These are phyloP conservation scores for Gastrophryne carolinensis DNA, from an alignment of 2,797 vertebrate genomes.

Conservation along the genomic window DNA sequence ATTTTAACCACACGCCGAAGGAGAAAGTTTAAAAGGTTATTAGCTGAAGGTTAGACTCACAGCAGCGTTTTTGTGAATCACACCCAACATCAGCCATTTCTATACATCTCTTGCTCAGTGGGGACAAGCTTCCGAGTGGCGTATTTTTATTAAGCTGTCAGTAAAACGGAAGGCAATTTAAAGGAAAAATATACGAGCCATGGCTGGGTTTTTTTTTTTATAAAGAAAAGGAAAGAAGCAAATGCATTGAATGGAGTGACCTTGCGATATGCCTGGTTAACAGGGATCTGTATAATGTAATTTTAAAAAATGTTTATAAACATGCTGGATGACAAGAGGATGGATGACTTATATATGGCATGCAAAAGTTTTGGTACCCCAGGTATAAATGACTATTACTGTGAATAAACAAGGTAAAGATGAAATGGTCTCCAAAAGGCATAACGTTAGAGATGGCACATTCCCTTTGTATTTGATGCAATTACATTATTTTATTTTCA, in stretches of 20 bases:
- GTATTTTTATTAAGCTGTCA: not conserved
- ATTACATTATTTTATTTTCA: too few relatives aligned
- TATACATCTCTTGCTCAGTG: not conserved
- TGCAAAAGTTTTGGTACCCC: too few relatives aligned
- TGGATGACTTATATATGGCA: too few relatives aligned
- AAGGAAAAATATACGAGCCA: not conserved
- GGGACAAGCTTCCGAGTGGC: not conserved
- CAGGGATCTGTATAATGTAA: too few relatives aligned
- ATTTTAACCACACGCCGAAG: conserved; percentile 40
- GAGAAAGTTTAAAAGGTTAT: conserved; percentile 19
- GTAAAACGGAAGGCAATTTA: not conserved
- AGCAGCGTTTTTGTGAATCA: conserved; percentile 6
- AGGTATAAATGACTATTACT: too few relatives aligned
- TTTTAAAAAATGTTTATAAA: too few relatives aligned
- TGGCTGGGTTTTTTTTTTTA: not conserved
- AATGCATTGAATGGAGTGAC: not conserved
- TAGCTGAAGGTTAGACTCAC: conserved; percentile 5
- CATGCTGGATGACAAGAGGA: too few relatives aligned
- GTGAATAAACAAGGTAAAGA: too few relatives aligned
- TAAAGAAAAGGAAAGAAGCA: not conserved
- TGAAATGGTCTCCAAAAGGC: too few relatives aligned
- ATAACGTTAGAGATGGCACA: too few relatives aligned
- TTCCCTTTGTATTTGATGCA: too few relatives aligned
- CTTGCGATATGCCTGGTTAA: too few relatives aligned
- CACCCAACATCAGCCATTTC: not conserved